phyloP scores from a whole-genome alignment of 2,888 invertebrate species.

The Cerastoderma edule region DNA sequence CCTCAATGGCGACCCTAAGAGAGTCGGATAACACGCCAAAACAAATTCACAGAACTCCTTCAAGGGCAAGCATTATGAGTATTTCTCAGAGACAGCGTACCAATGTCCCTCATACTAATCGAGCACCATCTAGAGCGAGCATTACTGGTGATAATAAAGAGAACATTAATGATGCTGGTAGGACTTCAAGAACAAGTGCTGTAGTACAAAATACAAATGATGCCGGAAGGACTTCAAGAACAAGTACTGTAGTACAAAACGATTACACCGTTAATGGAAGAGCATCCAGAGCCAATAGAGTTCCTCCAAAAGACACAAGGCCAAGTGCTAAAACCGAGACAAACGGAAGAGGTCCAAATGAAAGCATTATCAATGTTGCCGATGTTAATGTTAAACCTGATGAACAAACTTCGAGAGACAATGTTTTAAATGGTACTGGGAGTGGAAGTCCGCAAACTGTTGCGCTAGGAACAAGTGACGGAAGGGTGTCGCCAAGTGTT shows the following conservation, averaged over 20 bases:
- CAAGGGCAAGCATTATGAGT: conserved; percentile 9
- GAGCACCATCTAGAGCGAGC: conserved; percentile 34
- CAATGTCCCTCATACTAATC: conserved; percentile 13
- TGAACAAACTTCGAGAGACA: background rate
- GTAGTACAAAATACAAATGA: background rate
- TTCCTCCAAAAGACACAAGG: background rate
- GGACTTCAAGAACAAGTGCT: background rate
- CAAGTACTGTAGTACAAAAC: background rate
- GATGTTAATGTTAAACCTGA: background rate
- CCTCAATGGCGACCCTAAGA: conserved; percentile 24
- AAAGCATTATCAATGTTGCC: conserved; percentile 1
- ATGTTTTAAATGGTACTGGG: conserved; percentile 5
- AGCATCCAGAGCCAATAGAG: too few species aligned
- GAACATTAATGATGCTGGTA: background rate
- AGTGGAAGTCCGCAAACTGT: conserved; percentile 20
- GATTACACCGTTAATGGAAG: too few species aligned
- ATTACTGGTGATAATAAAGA: conserved; percentile 4
- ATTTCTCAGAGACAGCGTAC: background rate
- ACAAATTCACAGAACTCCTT: conserved; percentile 8
- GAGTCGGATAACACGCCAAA: background rate
- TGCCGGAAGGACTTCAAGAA: background rate
- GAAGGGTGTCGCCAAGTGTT: conserved; percentile 1
- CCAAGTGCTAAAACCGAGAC: background rate
- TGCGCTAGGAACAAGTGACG: conserved; percentile 9
- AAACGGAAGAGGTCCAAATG: background rate